These are phyloP conservation scores for Oegoconia quadripuncta DNA, from an alignment of 2,888 invertebrate species.

Conservation along the genomic window DNA sequence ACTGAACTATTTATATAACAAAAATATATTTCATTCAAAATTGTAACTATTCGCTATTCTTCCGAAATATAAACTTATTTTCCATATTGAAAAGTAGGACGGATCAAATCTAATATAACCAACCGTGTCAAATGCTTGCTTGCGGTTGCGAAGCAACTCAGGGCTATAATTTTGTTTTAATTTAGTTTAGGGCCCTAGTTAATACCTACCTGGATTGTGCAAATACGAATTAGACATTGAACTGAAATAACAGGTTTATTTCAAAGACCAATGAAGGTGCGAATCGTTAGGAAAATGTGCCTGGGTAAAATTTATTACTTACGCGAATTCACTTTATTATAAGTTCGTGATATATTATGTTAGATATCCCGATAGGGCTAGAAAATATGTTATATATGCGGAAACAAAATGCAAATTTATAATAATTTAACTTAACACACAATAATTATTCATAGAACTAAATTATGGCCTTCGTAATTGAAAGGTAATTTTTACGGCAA, in stretches of 20 bases:
- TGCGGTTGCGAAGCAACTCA: conserved; percentile 16
- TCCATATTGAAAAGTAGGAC: too few relatives aligned
- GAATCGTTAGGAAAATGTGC: too few relatives aligned
- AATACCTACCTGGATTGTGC: not conserved
- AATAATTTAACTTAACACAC: conserved; percentile 10
- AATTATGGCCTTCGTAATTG: conserved; percentile 28
- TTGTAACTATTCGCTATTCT: too few relatives aligned
- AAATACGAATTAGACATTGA: too few relatives aligned
- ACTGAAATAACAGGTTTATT: too few relatives aligned
- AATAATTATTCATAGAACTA: conserved; percentile 14
- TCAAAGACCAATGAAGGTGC: too few relatives aligned
- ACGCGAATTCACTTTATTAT: not conserved
- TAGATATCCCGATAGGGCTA: not conserved
- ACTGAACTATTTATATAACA: too few relatives aligned
- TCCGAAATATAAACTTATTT: too few relatives aligned
- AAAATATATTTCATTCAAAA: not conserved
- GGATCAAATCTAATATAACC: conserved; percentile 21
- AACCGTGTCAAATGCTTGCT: conserved; percentile 18
- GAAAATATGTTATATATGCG: not conserved
- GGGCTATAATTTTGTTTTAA: not conserved
- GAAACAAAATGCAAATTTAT: conserved; percentile 12
- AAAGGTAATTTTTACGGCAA: conserved; percentile 28
- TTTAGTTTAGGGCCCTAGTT: not conserved
- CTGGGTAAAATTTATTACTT: too few relatives aligned
- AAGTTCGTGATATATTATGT: not conserved